These are phyloP conservation scores for Meganola albula DNA, from an alignment of 2,888 invertebrate species.

Conservation along the genomic window DNA sequence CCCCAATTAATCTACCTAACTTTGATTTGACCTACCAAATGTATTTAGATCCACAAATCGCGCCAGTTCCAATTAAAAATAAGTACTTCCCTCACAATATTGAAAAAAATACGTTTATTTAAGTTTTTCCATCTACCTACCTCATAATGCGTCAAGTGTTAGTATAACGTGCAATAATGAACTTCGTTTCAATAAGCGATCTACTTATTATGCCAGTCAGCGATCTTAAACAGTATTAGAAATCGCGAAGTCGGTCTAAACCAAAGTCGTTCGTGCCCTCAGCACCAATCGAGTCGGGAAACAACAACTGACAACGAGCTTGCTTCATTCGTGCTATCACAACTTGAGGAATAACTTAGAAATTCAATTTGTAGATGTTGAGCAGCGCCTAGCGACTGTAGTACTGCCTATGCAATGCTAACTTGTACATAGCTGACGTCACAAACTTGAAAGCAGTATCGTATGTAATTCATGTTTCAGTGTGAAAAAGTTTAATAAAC, in stretches of 20 bases:
- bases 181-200: conserved; percentile 29
- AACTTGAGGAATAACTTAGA: conserved; percentile 66
- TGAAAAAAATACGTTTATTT: too few relatives aligned
- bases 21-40: too few relatives aligned
- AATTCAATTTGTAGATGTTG: conserved; percentile 65
- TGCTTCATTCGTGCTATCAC: conserved; percentile 61
- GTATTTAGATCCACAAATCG: too few relatives aligned
- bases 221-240: conserved; percentile 22
- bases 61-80: too few relatives aligned
- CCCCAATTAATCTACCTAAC: too few relatives aligned
- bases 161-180: too few relatives aligned
- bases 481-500: conserved; percentile 27
- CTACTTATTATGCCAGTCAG: conserved; percentile 17
- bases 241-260: conserved; percentile 31
- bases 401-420: conserved; percentile 33
- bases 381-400: conserved; percentile 42
- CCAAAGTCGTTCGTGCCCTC: conserved; percentile 37
- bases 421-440: conserved; percentile 45
- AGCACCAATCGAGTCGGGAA: conserved; percentile 47
- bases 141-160: too few relatives aligned
- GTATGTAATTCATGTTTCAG: conserved; percentile 26
- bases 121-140: too few relatives aligned
- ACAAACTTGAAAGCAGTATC: conserved; percentile 28
- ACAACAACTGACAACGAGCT: conserved; percentile 61
- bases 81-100: too few relatives aligned